Conservation (phyloP, 2,797 vertebrate genomes). For the Danio albolineatus region DNA sequence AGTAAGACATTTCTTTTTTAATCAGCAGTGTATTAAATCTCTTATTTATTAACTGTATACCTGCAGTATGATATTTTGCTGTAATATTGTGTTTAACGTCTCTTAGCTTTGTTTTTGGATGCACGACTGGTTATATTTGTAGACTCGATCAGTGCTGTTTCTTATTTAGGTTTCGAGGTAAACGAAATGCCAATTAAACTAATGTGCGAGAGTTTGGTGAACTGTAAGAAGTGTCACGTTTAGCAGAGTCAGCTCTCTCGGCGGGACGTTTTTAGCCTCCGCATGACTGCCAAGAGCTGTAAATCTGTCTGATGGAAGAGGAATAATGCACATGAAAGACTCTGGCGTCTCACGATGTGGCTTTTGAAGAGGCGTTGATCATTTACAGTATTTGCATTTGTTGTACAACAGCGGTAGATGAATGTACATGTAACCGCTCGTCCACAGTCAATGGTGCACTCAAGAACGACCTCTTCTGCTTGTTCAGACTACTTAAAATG, state of each 20-base stretch:
- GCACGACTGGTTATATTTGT: constrained; percentile 33
- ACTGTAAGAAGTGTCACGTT: constrained; percentile 28
- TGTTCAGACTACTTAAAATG: too few relatives aligned
- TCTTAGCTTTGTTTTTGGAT: constrained; percentile 49
- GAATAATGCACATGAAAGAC: neutral
- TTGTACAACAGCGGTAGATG: constrained; percentile 29
- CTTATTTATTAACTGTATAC: constrained; percentile 82
- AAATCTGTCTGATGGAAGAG: constrained; percentile 27
- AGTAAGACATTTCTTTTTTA: too few relatives aligned
- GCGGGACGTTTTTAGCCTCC: constrained; percentile 1
- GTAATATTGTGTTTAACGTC: constrained; percentile 63
- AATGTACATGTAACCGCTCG: constrained; percentile 22
- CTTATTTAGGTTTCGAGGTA: neutral
- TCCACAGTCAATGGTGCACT: constrained; percentile 3
- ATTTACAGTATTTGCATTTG: constrained; percentile 23
- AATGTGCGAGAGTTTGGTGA: constrained; percentile 8
- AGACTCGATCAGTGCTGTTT: constrained; percentile 13
- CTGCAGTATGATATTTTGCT: constrained; percentile 71
- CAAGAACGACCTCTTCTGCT: too few relatives aligned
- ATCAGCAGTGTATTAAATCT: constrained; percentile 61
- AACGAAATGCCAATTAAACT: constrained; percentile 15
- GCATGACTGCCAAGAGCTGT: neutral
- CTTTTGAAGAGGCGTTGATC: constrained; percentile 5
- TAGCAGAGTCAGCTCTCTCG: constrained; percentile 18
- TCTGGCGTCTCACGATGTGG: constrained; percentile 16